These are phyloP conservation scores for Hipposideros armiger DNA, from an alignment of 2,113 vertebrate genomes.

Conservation along the genomic window DNA sequence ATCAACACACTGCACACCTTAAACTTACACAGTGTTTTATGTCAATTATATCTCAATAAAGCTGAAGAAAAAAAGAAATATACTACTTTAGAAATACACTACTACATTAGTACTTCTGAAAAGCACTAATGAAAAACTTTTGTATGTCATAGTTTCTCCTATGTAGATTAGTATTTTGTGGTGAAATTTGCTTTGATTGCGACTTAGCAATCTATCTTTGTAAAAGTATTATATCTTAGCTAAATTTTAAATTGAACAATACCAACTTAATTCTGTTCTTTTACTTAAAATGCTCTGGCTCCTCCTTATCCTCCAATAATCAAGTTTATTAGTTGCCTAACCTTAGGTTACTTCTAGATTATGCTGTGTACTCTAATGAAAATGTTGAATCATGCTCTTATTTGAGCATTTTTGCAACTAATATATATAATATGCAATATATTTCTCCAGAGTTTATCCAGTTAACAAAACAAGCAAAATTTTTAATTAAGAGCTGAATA, in stretches of 20 bases:
- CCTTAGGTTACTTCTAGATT: background rate
- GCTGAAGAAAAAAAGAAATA: background rate
- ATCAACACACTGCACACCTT: background rate
- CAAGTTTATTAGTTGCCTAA: background rate
- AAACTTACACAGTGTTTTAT: background rate
- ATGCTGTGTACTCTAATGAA: background rate
- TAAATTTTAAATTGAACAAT: background rate
- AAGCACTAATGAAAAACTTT: constrained; percentile 2
- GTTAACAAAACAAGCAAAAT: constrained; percentile 45
- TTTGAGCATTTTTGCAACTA: background rate
- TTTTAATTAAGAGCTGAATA: background rate
- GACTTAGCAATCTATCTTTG: background rate
- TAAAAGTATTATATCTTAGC: background rate
- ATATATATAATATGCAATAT: background rate
- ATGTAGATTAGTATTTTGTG: background rate
- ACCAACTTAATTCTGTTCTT: background rate
- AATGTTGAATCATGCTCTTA: constrained; percentile 1
- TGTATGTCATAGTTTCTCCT: background rate
- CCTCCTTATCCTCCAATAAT: background rate
- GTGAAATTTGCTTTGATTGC: constrained; percentile 21
- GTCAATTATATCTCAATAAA: constrained; percentile 27
- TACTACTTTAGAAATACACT: constrained; percentile 39
- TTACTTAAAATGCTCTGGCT: constrained; percentile 30
- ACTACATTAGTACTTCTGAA: background rate
- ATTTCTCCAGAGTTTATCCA: background rate